These are phyloP conservation scores for Pocillopora damicornis DNA, from an alignment of 64 coral and sea anemone species.

Conservation along the genomic window DNA sequence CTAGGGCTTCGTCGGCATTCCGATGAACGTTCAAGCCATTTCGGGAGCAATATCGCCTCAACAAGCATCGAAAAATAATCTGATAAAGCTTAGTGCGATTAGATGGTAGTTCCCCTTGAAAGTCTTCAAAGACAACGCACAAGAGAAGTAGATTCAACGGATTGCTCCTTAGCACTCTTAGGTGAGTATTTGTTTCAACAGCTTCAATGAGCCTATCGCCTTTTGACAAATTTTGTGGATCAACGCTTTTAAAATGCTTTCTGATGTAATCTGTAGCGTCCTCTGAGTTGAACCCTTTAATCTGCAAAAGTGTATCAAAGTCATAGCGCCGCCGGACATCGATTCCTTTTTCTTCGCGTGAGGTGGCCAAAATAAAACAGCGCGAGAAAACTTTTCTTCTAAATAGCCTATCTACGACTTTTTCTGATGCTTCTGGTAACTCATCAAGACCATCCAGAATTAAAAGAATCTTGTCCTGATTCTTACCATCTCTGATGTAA, in stretches of 20 bases:
- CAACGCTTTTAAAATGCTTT: not conserved
- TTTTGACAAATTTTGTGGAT: too few relatives aligned
- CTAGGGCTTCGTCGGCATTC: not conserved
- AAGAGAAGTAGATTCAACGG: too few relatives aligned
- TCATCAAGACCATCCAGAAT: constrained; percentile 32
- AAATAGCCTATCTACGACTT: not conserved
- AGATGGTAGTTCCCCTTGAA: constrained; percentile 10
- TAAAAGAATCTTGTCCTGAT: constrained; percentile 16
- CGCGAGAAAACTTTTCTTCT: not conserved
- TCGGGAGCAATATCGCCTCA: not conserved
- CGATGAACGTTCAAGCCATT: not conserved
- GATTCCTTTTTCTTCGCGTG: constrained; percentile 20
- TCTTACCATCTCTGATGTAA: not conserved
- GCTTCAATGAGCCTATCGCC: too few relatives aligned
- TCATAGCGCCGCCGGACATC: not conserved
- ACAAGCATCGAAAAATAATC: constrained; percentile 3
- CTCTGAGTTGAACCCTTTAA: constrained; percentile 7
- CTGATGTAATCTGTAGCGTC: not conserved
- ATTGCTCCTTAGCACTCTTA: too few relatives aligned
- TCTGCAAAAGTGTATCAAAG: constrained; percentile 21
- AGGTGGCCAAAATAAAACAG: constrained; percentile 3
- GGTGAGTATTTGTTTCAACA: too few relatives aligned
- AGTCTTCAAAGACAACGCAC: not conserved
- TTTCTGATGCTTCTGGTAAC: not conserved
- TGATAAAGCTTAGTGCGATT: constrained; percentile 2